These are phyloP conservation scores for Limenitis camilla DNA, from an alignment of 2,888 invertebrate species.

Conservation along the genomic window DNA sequence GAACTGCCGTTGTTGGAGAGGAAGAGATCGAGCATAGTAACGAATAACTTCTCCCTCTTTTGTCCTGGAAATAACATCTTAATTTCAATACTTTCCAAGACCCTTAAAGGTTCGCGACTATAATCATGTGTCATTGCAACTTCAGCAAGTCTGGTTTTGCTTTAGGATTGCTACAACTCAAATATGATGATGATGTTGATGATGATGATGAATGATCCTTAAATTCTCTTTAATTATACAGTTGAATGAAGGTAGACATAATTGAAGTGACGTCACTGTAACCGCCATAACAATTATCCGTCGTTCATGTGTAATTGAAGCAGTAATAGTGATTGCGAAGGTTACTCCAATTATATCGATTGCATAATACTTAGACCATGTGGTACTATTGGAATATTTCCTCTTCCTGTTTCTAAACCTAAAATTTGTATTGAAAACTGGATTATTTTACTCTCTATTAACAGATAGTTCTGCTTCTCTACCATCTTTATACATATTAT, in stretches of 20 bases:
- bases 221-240: no score
- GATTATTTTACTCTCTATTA: no score
- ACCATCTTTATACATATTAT: no score
- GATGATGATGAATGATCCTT: no score
- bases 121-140: no score
- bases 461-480: no score
- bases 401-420: background rate
- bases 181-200: no score
- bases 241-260: background rate
- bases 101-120: background rate
- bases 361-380: background rate
- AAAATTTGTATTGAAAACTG: background rate
- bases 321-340: constrained; percentile 1
- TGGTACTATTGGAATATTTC: background rate
- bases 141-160: no score
- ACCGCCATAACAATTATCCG: constrained; percentile 1
- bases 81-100: background rate
- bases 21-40: constrained; percentile 48
- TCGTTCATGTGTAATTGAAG: background rate
- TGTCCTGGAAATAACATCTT: constrained; percentile 46
- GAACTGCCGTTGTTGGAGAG: constrained; percentile 57
- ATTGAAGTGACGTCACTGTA: constrained; percentile 2
- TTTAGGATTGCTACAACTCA: no score
- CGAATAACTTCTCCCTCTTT: constrained; percentile 61
- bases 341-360: background rate